phyloP scores from a whole-genome alignment of 92 coral and sea anemone genomes.

The Phenganax subtilis region DNA sequence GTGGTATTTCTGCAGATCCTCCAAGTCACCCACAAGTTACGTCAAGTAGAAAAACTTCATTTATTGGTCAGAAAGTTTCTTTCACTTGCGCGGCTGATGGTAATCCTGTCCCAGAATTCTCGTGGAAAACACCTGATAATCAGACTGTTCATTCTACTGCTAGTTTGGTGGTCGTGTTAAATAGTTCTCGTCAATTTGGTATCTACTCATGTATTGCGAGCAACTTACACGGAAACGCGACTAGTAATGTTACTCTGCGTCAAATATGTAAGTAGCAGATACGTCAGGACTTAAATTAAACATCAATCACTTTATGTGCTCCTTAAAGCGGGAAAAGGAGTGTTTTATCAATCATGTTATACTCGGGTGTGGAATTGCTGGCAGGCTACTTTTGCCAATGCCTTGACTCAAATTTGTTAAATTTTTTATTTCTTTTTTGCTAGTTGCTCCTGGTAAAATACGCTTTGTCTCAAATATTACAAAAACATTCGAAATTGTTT shows the following conservation, averaged over 20 bases:
- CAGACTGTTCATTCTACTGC: neutral
- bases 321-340: no score
- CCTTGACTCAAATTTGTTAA: no score
- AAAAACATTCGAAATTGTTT: slow-evolving; percentile 1
- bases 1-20: neutral
- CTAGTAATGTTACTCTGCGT: slow-evolving; percentile 31
- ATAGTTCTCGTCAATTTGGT: slow-evolving; percentile 39
- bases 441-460: slow-evolving; percentile 11
- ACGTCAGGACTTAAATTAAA: no score
- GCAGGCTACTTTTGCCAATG: no score
- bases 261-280: slow-evolving; percentile 39
- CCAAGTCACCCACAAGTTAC: neutral
- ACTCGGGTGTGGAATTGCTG: no score
- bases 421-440: neutral
- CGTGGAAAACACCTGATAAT: slow-evolving; percentile 17
- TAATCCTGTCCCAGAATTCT: slow-evolving; percentile 1
- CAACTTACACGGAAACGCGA: slow-evolving; percentile 34
- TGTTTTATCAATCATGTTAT: no score
- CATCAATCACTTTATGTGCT: no score
- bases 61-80: slow-evolving; percentile 1
- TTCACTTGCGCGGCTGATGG: slow-evolving; percentile 4
- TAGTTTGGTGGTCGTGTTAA: neutral
- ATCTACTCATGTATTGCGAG: slow-evolving; percentile 40
- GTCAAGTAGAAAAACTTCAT: neutral
- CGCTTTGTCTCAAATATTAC: neutral